Evolutionary conservation across 1,140 invertebrate genomes (phyloP), one percentile per base, ranked within the genome.

Genomic region (Apocrypta bakeri): DNA sequence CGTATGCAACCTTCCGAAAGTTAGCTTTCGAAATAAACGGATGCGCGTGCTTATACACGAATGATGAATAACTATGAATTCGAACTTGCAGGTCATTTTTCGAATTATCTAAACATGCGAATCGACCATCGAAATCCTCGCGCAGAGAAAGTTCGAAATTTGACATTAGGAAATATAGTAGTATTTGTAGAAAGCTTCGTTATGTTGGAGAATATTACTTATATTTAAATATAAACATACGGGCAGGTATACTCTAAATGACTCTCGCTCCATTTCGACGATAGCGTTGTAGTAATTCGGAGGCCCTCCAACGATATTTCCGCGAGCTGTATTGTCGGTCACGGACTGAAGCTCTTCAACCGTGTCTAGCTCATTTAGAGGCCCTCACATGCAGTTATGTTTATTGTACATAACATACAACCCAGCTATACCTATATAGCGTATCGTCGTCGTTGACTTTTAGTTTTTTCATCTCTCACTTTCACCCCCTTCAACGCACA

Each of bases 391-490:
- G n/a, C 21, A 17, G 42, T 12, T 42, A 17, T 17, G 42, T 56
- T 17, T 56, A n/a, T 56, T 1, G n/a, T 56, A 56, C 33, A 2
- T 37, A 37, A 37, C 33, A 9, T 37, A 4, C 48, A 1, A 24
- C 12, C 29, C 1, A 6, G 0, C 4, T 42, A 17, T 61, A 37
- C 33, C 11, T 33, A 76, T 33, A 8, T 12, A 31, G 25, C 24
- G 24, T 37, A 12, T 21, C 27, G 48, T 79, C 76, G 66, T 69
- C 14, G 75, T 12, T 31, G 40, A 69, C 64, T 69, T 69, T 69
- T 69, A 31, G 40, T 31, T 79, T 69, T 77, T 79, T 21, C 11
- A 69, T 31, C 40, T 48, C 17, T 56, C 76, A 69, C 37, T 68
- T 79, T 40, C 56, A 12, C 63, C 31, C 48, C 61, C 61, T 27